Base-by-base conservation (phyloP, 2,113 vertebrate species). In the Colossoma macropomum region DNA sequence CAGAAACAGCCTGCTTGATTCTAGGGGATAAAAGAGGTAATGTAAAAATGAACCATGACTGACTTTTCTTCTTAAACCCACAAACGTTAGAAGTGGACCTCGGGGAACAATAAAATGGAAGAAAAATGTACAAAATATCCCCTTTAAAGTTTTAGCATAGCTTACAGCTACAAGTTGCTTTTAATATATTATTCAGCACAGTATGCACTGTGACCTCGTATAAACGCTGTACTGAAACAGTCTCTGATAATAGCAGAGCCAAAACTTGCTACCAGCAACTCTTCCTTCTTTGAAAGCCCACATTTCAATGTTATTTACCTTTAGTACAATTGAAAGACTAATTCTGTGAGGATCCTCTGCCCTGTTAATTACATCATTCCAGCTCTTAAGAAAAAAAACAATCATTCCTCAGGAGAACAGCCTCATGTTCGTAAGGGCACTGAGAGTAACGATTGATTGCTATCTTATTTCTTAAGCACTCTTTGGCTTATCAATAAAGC, bases 291-390 rank as follows among this genome's bases (percentile, higher is more conserved):
- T 45, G 4, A 45, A 45, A 45, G 41, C 41, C 17, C 15, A 62
- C 10, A 27, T 11, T 27, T 62, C n/a, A 12, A 13, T 13, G n/a
- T 62, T 62, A 27, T 60, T 78, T 30, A 68, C 66, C 41, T 54
- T 27, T 10, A 23, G 21, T 12, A 52, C 50, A 79, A 52, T 9
- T 66, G 25, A 68, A 68, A 70, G 70, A 10, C 68, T 50, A 28
- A 19, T 27, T 73, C 45, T 60, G 25, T 32, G 2, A 30, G 77
- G 81, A 81, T 71, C 65, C 54, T 30, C 25, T 56, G 32, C 12
- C 32, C 54, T 38, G 77, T 86, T 83, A 83, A 83, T 86, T 63
- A 73, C 63, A 54, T 69, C 52, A 71, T 80, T 76, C 75, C 17
- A 38, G 10, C 25, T 79, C 50, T 52, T 27, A 48, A 41, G 65